Base-by-base conservation (phyloP, 2,797 vertebrate species). In the Scarus forsteni region DNA sequence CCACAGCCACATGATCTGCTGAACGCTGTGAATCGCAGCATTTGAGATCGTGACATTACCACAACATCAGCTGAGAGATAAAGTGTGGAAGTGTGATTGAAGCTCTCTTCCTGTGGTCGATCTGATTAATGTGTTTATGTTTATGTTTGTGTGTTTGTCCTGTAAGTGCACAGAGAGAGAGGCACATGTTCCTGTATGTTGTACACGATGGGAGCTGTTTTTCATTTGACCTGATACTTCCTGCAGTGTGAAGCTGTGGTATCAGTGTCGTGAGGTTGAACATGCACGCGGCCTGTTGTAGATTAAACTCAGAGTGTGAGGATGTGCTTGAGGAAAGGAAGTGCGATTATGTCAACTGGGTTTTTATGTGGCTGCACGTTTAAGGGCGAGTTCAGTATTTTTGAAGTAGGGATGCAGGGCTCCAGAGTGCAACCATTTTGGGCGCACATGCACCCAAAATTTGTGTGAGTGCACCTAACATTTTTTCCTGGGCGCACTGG, bases 61-160 rank as follows among this genome's bases (percentile, higher is more conserved):
- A 27, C 55, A 52, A 16, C 36, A 16, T 54, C 49, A 16, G 39
- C 15, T 12, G 16, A 13, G 9, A 59, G 35, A 48, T 40, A 39
- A 46, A 11, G n/a, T 27, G 45, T 53, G 55, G 42, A 27, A 27
- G 27, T 36, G 12, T 18, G 44, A 34, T 19, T 19, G 39, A 49
- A 72, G 10, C 8, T 54, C 55, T 59, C 55, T 53, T 72, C 55
- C 54, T 63, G 44, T 48, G 50, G 45, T 34, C 60, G n/a, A 1
- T 3, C 8, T 15, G 62, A 12, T 51, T 10, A 1, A 14, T 14
- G 18, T 67, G 38, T 58, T 14, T 50, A 8, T 38, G 2, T 38
- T 35, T 45, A 3, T 39, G 6, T 1, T 46, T 13, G 11, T 10
- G 44, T 16, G 45, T 46, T 12, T 46, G 45, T 66, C 14, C 16